A percentile compares a stretch with the other conserved stretches of the same genome.
These are phyloP conservation scores for Parauchenoglanis ngamensis DNA, from an alignment of 2,797 vertebrate genomes.

Conservation along the genomic window DNA sequence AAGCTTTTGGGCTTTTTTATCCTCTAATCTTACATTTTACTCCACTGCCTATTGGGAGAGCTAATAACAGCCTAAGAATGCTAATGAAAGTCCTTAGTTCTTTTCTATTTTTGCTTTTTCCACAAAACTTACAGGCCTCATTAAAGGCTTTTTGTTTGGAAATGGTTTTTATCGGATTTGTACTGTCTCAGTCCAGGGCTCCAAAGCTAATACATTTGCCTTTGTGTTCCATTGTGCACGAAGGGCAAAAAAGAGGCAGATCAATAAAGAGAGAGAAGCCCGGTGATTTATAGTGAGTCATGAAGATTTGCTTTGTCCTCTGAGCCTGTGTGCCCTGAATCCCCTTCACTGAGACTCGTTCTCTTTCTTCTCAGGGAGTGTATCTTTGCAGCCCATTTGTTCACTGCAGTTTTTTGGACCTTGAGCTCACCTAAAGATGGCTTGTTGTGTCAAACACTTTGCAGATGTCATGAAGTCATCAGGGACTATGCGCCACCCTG, in stretches of 20 bases:
- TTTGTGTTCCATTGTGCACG: constrained; percentile 5
- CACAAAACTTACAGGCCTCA: background rate
- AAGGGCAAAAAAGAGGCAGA: background rate
- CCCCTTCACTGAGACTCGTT: background rate
- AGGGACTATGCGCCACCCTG: background rate
- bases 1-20: constrained; percentile 21
- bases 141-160: background rate
- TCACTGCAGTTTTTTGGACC: background rate
- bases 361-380: background rate
- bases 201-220: background rate
- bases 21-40: constrained; percentile 34
- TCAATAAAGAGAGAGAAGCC: constrained; percentile 26
- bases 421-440: background rate
- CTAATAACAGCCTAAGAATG: constrained; percentile 11
- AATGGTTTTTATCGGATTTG: constrained; percentile 16
- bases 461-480: background rate
- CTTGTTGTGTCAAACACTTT: background rate
- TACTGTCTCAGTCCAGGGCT: background rate
- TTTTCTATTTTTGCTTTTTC: background rate
- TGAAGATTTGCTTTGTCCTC: constrained; percentile 6
- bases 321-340: background rate
- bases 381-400: too few relatives aligned
- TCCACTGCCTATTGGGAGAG: constrained; percentile 15
- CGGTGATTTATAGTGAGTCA: constrained; percentile 13
- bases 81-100: background rate